These are phyloP conservation scores for Halisarca cf. caerulea DNA, from an alignment of 37 sponge, comb jelly and placozoan genomes.

Conservation along the genomic window DNA sequence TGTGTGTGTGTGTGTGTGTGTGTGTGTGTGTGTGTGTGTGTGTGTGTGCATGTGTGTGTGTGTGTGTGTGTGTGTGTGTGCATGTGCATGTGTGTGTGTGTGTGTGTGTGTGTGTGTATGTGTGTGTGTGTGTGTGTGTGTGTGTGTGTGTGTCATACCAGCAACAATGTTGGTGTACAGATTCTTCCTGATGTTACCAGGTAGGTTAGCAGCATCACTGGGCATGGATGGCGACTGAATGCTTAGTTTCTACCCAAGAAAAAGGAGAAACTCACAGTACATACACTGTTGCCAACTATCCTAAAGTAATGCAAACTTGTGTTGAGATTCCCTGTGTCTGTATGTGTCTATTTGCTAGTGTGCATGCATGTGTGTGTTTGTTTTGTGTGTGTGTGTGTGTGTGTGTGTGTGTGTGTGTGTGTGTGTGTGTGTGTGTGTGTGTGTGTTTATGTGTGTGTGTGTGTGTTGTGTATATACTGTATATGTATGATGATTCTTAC, in stretches of 20 bases:
- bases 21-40: neutral
- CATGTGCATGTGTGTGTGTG: no score
- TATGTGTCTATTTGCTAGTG: neutral
- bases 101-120: no score
- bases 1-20: conserved; percentile 1
- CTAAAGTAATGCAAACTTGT: no score
- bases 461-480: no score
- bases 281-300: no score
- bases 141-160: no score
- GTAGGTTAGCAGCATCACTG: conserved; percentile 5
- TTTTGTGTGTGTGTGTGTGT: neutral
- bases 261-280: neutral
- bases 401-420: no score
- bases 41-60: neutral
- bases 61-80: neutral
- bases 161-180: conserved; percentile 9
- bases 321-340: no score
- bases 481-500: neutral
- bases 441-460: no score
- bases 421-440: no score
- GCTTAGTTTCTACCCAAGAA: neutral
- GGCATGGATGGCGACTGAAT: neutral
- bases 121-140: no score
- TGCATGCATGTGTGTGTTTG: neutral
- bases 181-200: neutral